phyloP scores from a whole-genome alignment of 1,140 invertebrate species.

The Gonioctena quinquepunctata region DNA sequence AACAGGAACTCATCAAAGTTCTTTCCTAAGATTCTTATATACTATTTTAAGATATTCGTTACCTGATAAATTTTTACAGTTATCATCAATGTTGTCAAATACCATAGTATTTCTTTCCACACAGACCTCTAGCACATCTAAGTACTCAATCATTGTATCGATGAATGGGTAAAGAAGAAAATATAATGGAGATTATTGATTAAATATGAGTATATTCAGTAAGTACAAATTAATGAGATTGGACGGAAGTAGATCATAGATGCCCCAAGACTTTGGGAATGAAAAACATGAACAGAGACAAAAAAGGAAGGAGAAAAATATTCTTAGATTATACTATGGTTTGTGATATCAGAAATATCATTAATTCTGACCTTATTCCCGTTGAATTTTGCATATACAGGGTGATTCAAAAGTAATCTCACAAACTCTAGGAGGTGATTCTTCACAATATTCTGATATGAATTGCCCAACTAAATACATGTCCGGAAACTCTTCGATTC shows the following conservation, averaged over 20 bases:
- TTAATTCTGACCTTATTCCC: background rate
- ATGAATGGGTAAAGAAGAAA: background rate
- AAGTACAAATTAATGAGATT: background rate
- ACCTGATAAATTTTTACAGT: background rate
- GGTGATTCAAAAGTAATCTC: too few species aligned
- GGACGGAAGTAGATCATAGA: background rate
- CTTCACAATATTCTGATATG: too few species aligned
- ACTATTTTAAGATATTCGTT: conserved; percentile 13
- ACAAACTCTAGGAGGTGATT: too few species aligned
- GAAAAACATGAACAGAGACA: background rate
- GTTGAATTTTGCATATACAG: too few species aligned
- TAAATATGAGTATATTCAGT: background rate
- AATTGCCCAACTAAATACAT: too few species aligned
- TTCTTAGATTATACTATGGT: background rate
- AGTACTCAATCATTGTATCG: background rate
- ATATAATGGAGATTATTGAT: background rate
- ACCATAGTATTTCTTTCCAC: background rate
- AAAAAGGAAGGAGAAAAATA: background rate
- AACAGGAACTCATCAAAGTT: conserved; percentile 14
- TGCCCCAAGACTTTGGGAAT: background rate
- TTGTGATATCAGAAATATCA: background rate
- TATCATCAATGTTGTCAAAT: background rate
- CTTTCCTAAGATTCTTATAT: conserved; percentile 12
- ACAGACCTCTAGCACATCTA: background rate
- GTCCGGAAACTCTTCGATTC: too few species aligned